phyloP scores from a whole-genome alignment of 2,797 vertebrate genomes.

The Rhyacichthys aspro region DNA sequence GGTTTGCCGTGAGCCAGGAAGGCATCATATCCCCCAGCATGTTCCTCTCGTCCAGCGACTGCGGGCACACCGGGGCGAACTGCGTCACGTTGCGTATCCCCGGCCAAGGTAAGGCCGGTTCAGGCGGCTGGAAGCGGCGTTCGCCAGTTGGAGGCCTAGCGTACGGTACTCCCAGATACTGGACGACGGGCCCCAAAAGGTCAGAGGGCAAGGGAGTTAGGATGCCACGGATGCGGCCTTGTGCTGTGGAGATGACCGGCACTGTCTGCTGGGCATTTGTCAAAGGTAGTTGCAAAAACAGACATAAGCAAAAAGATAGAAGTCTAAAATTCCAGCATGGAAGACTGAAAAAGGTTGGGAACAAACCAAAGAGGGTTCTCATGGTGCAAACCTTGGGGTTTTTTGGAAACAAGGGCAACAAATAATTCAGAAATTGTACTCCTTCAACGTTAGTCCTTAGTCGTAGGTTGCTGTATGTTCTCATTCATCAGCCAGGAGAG shows the following conservation, averaged over 20 bases:
- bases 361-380: background rate
- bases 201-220: slow-evolving; percentile 91
- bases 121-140: slow-evolving; percentile 91
- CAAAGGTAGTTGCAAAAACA: slow-evolving; percentile 23
- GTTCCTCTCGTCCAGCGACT: slow-evolving; percentile 91
- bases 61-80: slow-evolving; percentile 92
- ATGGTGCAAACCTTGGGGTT: background rate
- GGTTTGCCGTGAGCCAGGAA: slow-evolving; percentile 93
- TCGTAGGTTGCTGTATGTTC: background rate
- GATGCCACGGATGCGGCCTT: slow-evolving; percentile 92
- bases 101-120: slow-evolving; percentile 90
- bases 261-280: slow-evolving; percentile 64
- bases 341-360: background rate
- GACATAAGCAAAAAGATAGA: slow-evolving; percentile 15
- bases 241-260: slow-evolving; percentile 89
- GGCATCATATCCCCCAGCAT: slow-evolving; percentile 94
- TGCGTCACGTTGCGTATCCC: slow-evolving; percentile 91
- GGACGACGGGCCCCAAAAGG: slow-evolving; percentile 93
- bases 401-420: background rate
- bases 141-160: slow-evolving; percentile 92
- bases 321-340: slow-evolving; percentile 4
- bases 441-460: slow-evolving; percentile 2
- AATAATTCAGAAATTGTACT: slow-evolving; percentile 1
- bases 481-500: slow-evolving; percentile 5
- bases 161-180: slow-evolving; percentile 94